Conservation (phyloP, 1,140 invertebrate genomes). For the Thaumetopoea pityocampa region DNA sequence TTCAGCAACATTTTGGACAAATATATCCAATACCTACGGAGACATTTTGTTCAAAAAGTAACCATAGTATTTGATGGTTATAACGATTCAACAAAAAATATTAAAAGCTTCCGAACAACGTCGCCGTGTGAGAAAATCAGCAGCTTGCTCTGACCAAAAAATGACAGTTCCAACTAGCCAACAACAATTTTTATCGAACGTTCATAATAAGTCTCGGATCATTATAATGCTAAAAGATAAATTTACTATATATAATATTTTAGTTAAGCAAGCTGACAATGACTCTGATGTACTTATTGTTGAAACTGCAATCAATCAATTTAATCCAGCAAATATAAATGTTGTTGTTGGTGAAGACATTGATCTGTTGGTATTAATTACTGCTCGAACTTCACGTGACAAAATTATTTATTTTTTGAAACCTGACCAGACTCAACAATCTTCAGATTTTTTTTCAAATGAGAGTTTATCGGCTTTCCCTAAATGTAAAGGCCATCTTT, state of each 20-base stretch:
- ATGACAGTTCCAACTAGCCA: conserved; percentile 33
- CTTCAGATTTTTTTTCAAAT: conserved; percentile 31
- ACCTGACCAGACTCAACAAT: conserved; percentile 37
- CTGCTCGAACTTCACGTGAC: conserved; percentile 32
- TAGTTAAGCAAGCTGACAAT: conserved; percentile 30
- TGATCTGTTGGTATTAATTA: conserved; percentile 37
- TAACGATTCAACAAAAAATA: conserved; percentile 26
- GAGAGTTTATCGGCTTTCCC: too few species aligned
- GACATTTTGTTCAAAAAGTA: conserved; percentile 33
- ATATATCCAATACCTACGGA: conserved; percentile 24
- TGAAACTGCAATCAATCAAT: conserved; percentile 37
- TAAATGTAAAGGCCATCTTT: conserved; percentile 17
- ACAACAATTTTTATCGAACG: conserved; percentile 39
- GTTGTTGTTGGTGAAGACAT: conserved; percentile 34
- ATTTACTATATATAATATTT: conserved; percentile 25
- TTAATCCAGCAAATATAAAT: too few species aligned
- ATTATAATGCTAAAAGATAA: conserved; percentile 33
- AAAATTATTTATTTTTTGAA: too few species aligned
- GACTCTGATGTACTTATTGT: conserved; percentile 37
- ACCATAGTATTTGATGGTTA: conserved; percentile 41
- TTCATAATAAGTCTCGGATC: conserved; percentile 34
- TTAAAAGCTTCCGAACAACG: conserved; percentile 32
- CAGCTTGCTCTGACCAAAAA: conserved; percentile 27
- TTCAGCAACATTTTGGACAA: conserved; percentile 36
- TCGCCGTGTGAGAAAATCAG: conserved; percentile 20